A percentile compares a stretch with the other conserved stretches of the same genome.
These are phyloP conservation scores for Rhopalosiphum padi DNA, from an alignment of 1,140 invertebrate species.

Conservation along the genomic window DNA sequence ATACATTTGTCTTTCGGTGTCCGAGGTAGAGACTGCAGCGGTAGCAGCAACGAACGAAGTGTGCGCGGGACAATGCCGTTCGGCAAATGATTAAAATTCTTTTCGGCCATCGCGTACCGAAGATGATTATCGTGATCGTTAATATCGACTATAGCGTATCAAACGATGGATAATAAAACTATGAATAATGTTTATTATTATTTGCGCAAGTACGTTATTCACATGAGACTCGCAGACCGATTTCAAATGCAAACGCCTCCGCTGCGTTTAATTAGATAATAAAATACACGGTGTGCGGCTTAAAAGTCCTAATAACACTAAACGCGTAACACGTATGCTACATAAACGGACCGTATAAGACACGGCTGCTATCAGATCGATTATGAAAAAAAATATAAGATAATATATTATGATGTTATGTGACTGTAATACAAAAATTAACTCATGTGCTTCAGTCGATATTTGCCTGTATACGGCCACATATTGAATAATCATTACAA, in stretches of 20 bases:
- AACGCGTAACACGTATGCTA: background rate
- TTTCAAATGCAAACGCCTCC: background rate
- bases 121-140: background rate
- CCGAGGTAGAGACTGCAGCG: too few relatives aligned
- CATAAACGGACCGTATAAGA: background rate
- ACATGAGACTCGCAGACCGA: background rate
- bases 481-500: background rate
- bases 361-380: background rate
- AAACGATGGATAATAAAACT: background rate
- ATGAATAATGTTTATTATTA: background rate
- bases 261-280: background rate
- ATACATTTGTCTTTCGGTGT: background rate
- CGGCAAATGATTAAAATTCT: slow-evolving; percentile 11
- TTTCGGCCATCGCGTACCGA: background rate
- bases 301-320: too few relatives aligned
- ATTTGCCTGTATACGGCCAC: background rate
- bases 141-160: background rate
- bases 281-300: background rate
- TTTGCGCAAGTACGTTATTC: background rate
- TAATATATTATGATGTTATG: background rate
- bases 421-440: background rate
- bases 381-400: background rate
- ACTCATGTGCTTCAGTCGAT: background rate
- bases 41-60: too few relatives aligned
- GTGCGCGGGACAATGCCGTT: background rate